These are phyloP conservation scores for Sinocyclocheilus anophthalmus DNA, from an alignment of 2,113 vertebrate species.

Conservation along the genomic window DNA sequence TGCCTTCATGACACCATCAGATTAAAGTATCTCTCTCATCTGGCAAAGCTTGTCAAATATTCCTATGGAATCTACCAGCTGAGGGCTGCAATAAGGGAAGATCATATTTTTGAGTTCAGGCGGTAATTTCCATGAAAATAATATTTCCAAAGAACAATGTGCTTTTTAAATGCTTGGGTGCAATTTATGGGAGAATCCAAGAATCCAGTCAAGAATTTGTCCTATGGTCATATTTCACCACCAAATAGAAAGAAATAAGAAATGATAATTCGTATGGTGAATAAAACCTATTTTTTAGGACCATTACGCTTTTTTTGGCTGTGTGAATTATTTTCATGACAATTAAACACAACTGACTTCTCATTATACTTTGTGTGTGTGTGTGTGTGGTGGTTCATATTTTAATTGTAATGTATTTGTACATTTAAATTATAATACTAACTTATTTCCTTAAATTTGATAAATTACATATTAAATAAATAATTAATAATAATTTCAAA, in stretches of 20 bases:
- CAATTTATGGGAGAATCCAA: neutral
- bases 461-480: neutral
- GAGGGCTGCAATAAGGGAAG: slow-evolving; percentile 1
- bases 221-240: neutral
- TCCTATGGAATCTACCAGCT: slow-evolving; percentile 19
- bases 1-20: slow-evolving; percentile 36
- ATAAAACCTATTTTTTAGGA: neutral
- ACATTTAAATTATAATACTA: neutral
- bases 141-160: neutral
- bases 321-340: neutral
- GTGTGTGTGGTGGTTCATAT: too few relatives aligned
- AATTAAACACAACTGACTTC: neutral
- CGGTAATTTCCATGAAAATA: neutral
- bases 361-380: neutral
- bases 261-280: neutral
- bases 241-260: neutral
- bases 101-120: neutral
- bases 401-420: neutral
- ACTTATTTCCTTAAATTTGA: too few relatives aligned
- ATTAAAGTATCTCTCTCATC: slow-evolving; percentile 42
- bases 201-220: neutral
- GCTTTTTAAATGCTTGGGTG: neutral
- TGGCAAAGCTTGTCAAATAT: slow-evolving; percentile 35
- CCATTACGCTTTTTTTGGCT: neutral
- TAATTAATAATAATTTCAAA: too few relatives aligned